Evolutionary conservation across 2,888 invertebrate species (phyloP).

Genomic region (Troglohyphantes excavatus): DNA sequence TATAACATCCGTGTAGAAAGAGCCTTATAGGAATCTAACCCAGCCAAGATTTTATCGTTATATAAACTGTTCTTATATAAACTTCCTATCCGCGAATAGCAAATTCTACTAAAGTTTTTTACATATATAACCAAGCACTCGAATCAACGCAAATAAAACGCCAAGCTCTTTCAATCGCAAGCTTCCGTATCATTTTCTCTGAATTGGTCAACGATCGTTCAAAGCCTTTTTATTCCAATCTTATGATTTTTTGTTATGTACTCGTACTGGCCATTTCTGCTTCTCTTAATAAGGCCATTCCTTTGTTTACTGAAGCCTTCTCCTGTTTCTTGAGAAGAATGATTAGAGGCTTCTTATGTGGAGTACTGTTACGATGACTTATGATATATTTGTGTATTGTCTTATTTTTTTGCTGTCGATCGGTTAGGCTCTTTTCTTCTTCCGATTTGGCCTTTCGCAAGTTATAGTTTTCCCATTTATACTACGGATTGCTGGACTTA

Average conservation of each 20-base stretch:
- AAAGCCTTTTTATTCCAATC: neutral
- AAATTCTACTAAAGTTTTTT: neutral
- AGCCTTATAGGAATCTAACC: too few relatives aligned
- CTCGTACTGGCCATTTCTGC: neutral
- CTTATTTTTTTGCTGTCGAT: neutral
- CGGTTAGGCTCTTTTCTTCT: neutral
- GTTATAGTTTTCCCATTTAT: too few relatives aligned
- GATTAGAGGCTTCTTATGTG: slow-evolving; percentile 15
- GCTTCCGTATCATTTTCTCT: slow-evolving; percentile 19
- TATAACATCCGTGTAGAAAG: too few relatives aligned
- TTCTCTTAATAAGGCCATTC: slow-evolving; percentile 20
- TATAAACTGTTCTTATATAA: too few relatives aligned
- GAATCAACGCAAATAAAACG: neutral
- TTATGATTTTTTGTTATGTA: neutral
- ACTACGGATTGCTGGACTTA: too few relatives aligned
- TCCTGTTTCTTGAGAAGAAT: slow-evolving; percentile 21
- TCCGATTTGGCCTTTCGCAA: neutral
- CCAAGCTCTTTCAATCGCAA: neutral
- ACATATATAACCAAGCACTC: too few relatives aligned
- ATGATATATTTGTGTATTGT: slow-evolving; percentile 52
- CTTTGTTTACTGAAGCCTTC: slow-evolving; percentile 37
- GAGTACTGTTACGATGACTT: slow-evolving; percentile 11
- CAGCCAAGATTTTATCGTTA: too few relatives aligned
- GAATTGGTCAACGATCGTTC: neutral
- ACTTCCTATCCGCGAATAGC: too few relatives aligned